Evolutionary conservation across 2,888 invertebrate genomes (phyloP), one percentile per base, ranked within the genome.

Genomic region (Ametastegia equiseti): DNA sequence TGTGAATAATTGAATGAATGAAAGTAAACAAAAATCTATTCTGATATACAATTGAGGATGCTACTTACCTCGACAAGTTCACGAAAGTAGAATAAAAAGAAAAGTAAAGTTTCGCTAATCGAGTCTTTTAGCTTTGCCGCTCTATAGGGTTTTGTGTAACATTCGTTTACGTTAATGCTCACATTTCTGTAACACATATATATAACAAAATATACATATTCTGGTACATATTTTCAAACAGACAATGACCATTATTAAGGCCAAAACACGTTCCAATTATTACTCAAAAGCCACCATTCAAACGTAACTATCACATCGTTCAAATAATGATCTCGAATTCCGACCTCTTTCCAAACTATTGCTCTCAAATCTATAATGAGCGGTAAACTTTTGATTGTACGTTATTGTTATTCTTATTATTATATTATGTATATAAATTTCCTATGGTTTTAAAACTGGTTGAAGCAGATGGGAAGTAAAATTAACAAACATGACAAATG

Each of bases 51-150:
- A 9, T 47, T 13, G n/a, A 30, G n/a, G 1, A 15, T 77, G 9
- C 6, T 57, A 60, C 87, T 87, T 88, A 92, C 92, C 91, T 90
- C 88, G 80, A 88, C 87, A 80, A 92, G 87, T 80, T 91, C 90
- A 54, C 90, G 89, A 86, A 91, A 91, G 82, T 88, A 89, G 85
- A 91, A 89, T 83, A 91, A 88, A 86, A 92, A 92, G 84, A 92
- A 89, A 77, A 91, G 85, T 86, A 92, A 87, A 45, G 89, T 88
- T 78, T 92, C 91, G 86, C 89, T 90, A 85, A 92, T 91, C 80
- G 86, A 88, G 79, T 90, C 89, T 86, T 90, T 92, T 82, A 92
- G 86, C 86, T 91, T 92, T 73, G 89, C 90, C 60, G 91, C 91
- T 84, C 89, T 86, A 82, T 88, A 89, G 54, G 92, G 90, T 83